These are phyloP conservation scores for Acanthopleura granulata DNA, from an alignment of 2,888 invertebrate species.

Conservation along the genomic window DNA sequence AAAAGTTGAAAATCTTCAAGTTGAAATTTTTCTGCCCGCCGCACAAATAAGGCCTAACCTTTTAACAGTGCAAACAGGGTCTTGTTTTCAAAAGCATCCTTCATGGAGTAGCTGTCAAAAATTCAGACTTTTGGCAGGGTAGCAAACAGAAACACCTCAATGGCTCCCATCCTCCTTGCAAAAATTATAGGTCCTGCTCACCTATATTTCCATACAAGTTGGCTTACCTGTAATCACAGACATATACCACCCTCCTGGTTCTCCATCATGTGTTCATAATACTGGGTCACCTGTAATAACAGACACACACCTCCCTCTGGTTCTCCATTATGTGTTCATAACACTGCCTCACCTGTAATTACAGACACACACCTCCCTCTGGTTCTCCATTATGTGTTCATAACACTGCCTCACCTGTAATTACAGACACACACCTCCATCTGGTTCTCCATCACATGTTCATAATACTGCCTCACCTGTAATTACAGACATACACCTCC, in stretches of 20 bases:
- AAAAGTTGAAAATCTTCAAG: no score
- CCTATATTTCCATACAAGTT: neutral
- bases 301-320: neutral
- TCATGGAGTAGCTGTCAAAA: neutral
- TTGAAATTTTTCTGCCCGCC: no score
- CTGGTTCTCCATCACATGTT: constrained; percentile 33
- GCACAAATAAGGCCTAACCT: no score
- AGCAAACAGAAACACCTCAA: no score
- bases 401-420: constrained; percentile 37
- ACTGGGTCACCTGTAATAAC: neutral
- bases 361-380: neutral
- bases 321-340: no score
- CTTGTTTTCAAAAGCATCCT: neutral
- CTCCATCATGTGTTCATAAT: no score
- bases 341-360: neutral
- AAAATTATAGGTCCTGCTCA: neutral
- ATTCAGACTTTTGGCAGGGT: no score
- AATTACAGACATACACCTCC: neutral
- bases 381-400: no score
- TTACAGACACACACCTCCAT: constrained; percentile 47
- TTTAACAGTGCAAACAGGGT: no score
- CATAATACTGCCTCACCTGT: constrained; percentile 25
- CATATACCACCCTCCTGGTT: no score
- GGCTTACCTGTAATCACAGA: neutral
- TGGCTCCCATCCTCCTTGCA: neutral